Evolutionary conservation across 2,888 invertebrate species (phyloP), one percentile per base, ranked within the genome.

Genomic region (Drosophila sordidula): DNA sequence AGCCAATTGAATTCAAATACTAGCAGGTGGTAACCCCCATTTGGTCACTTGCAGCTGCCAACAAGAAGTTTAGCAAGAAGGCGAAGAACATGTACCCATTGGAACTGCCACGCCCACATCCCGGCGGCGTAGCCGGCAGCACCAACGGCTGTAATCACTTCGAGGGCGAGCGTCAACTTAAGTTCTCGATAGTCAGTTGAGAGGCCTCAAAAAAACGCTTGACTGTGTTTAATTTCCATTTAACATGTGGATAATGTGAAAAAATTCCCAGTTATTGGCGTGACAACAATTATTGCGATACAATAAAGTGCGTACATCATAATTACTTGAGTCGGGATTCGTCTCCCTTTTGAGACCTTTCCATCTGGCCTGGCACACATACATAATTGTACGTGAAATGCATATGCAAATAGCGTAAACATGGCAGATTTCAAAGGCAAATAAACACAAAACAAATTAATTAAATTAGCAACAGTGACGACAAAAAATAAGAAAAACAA

Each of bases 401-500:
- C 32, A 63, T 63, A 57, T 44, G 67, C 69, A 70, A 82, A 80
- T 59, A 71, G 25, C 29, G 44, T 38, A 56, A 46, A 56, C 32
- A 38, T 56, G 44, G n/a, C 58, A 71, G 73, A 83, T 83, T 66
- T 25, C 3, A 47, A 73, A 67, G 29, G 56, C 63, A 81, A 87
- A 86, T 72, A 80, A 70, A 61, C 46, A 71, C 39, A 70, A 41
- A 75, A 18, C 59, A 78, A 75, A 62, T 78, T 71, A 67, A 83
- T 84, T 81, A n/a, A 83, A 83, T 83, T 82, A 83, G 78, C 85
- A 46, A 38, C 58, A 67, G 42, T 66, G 39, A 22, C 44, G 47
- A 68, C n/a, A 58, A 46, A 46, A 59, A 26, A 26, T 6, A 26
- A 3, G 29, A 29, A 29, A 39, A 51, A 29, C 38, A 50, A 25